These are phyloP conservation scores for Typhlichthys subterraneus DNA, from an alignment of 2,797 vertebrate genomes.

Conservation along the genomic window DNA sequence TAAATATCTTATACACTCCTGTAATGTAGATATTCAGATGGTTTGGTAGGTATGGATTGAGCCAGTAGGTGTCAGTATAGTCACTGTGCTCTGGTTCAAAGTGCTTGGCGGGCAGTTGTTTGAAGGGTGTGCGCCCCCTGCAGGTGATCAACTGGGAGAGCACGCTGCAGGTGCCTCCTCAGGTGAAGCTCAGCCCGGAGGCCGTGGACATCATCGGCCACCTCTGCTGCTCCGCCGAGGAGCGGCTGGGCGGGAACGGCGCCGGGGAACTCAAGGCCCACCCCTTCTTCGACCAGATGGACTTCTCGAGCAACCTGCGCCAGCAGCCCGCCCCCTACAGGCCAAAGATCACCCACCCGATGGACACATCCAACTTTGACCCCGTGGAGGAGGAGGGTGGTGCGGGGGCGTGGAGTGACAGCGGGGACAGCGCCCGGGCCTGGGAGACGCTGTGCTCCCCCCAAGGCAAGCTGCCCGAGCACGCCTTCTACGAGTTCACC, in stretches of 20 bases:
- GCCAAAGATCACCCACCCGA: constrained; percentile 96
- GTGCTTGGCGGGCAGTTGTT: no score
- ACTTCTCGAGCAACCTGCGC: constrained; percentile 93
- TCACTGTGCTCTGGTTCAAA: no score
- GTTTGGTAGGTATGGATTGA: no score
- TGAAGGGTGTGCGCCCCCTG: neutral
- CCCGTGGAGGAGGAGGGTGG: constrained; percentile 91
- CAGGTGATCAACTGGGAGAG: constrained; percentile 99
- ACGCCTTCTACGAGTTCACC: constrained; percentile 98
- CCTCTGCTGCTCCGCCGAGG: constrained; percentile 92
- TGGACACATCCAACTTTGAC: constrained; percentile 99
- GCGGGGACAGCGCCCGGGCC: constrained; percentile 87
- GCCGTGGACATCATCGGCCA: constrained; percentile 91
- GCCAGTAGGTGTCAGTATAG: no score
- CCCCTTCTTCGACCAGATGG: constrained; percentile 88
- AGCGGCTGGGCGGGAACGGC: constrained; percentile 89
- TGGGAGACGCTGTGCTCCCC: constrained; percentile 86
- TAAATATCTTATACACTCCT: no score
- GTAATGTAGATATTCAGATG: no score
- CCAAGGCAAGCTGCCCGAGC: constrained; percentile 91
- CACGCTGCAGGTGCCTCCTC: constrained; percentile 93
- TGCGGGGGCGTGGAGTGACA: constrained; percentile 86
- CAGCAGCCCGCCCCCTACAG: constrained; percentile 93
- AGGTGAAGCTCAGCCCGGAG: constrained; percentile 92
- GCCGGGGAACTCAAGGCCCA: constrained; percentile 95